phyloP scores from a whole-genome alignment of 2,888 invertebrate genomes.

The Rutpela maculata region DNA sequence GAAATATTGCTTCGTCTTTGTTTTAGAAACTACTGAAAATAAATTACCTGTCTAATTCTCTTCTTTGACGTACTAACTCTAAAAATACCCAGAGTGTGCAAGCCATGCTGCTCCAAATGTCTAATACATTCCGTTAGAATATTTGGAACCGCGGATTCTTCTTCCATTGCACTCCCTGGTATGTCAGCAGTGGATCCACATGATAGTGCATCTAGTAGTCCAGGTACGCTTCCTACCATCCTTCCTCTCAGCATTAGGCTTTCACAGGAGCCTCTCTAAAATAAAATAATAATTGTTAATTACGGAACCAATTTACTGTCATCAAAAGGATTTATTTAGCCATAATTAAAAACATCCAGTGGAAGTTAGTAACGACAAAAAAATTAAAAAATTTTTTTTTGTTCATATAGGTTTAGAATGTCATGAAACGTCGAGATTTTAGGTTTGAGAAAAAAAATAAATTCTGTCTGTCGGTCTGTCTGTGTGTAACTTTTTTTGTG shows the following conservation, averaged over 20 bases:
- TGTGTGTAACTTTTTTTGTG: no score
- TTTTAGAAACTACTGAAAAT: not conserved
- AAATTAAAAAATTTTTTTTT: no score
- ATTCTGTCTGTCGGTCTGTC: no score
- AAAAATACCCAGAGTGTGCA: slow-evolving; percentile 92
- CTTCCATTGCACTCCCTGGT: slow-evolving; percentile 71
- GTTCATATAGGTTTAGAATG: no score
- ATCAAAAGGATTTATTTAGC: no score
- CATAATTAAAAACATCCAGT: no score
- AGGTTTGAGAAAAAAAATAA: no score
- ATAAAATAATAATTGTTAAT: slow-evolving; percentile 54
- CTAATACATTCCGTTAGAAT: slow-evolving; percentile 88
- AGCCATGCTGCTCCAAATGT: slow-evolving; percentile 87
- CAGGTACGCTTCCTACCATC: slow-evolving; percentile 76
- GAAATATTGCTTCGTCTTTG: not conserved
- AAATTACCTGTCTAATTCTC: slow-evolving; percentile 88
- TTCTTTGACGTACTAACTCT: slow-evolving; percentile 95
- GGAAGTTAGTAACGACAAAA: no score
- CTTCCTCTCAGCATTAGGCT: slow-evolving; percentile 77
- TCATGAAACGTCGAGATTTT: no score
- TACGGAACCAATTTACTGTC: no score
- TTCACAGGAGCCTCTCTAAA: slow-evolving; percentile 87
- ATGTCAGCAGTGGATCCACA: slow-evolving; percentile 73
- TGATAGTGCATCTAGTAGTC: slow-evolving; percentile 72
- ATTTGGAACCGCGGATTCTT: slow-evolving; percentile 82